phyloP scores from a whole-genome alignment of 2,888 invertebrate species.

The Eupithecia exiguata region DNA sequence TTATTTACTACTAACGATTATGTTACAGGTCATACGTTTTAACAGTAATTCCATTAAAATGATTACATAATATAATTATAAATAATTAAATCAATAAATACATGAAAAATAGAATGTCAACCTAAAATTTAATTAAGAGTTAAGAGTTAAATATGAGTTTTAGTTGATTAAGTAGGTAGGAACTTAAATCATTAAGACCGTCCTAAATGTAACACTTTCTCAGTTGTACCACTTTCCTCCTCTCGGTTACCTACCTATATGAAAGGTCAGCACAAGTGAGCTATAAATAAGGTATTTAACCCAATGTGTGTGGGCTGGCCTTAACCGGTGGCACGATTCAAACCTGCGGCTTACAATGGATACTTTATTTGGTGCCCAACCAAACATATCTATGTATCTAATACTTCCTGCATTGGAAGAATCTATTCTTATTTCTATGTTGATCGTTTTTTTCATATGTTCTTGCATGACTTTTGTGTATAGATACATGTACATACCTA shows the following conservation, averaged over 20 bases:
- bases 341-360: conserved; percentile 64
- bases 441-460: neutral
- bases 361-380: conserved; percentile 52
- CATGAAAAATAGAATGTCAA: too few species aligned
- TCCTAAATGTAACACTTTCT: conserved; percentile 23
- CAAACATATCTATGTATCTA: neutral
- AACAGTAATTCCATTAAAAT: too few species aligned
- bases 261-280: conserved; percentile 73
- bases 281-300: conserved; percentile 80
- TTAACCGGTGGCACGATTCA: conserved; percentile 67
- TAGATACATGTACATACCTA: neutral
- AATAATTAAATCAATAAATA: too few species aligned
- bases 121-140: too few species aligned
- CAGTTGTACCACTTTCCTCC: conserved; percentile 40
- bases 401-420: neutral
- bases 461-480: neutral
- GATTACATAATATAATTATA: too few species aligned
- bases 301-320: conserved; percentile 77
- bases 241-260: conserved; percentile 43
- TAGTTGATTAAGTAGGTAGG: neutral
- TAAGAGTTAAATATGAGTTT: too few species aligned
- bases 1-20: too few species aligned
- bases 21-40: too few species aligned
- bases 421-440: neutral
- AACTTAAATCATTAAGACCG: neutral